A percentile compares a stretch with the other conserved stretches of the same genome.
phyloP scores from a whole-genome alignment of 2,113 vertebrate species.

The Ptilonorhynchus violaceus region DNA sequence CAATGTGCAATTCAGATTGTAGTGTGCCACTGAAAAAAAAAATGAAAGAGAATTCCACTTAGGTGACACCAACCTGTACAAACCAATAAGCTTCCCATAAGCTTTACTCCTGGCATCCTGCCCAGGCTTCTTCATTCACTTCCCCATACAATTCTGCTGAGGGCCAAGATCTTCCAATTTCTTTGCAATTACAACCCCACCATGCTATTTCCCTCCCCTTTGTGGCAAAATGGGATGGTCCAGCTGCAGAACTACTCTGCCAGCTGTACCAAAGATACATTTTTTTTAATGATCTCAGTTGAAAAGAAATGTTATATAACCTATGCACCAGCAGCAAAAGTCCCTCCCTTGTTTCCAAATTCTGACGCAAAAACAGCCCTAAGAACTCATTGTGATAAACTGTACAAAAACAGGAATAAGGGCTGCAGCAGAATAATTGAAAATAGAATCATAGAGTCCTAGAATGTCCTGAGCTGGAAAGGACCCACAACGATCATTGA shows the following conservation, averaged over 20 bases:
- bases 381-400: background rate
- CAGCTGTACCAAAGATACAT: background rate
- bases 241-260: background rate
- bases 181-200: background rate
- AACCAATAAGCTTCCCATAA: accelerated
- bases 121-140: background rate
- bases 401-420: background rate
- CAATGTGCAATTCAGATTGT: background rate
- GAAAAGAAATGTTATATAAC: background rate
- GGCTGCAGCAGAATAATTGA: background rate
- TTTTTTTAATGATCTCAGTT: background rate
- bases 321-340: background rate
- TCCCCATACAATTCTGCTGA: accelerated
- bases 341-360: background rate
- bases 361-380: background rate
- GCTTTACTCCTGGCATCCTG: background rate
- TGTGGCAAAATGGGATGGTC: background rate
- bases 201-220: accelerated
- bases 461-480: background rate
- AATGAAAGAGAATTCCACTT: background rate
- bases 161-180: background rate
- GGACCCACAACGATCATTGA: background rate
- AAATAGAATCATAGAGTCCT: background rate
- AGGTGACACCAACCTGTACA: accelerated
- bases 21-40: background rate